phyloP scores from a whole-genome alignment of 2,797 vertebrate genomes.

The Heterohyrax brucei region DNA sequence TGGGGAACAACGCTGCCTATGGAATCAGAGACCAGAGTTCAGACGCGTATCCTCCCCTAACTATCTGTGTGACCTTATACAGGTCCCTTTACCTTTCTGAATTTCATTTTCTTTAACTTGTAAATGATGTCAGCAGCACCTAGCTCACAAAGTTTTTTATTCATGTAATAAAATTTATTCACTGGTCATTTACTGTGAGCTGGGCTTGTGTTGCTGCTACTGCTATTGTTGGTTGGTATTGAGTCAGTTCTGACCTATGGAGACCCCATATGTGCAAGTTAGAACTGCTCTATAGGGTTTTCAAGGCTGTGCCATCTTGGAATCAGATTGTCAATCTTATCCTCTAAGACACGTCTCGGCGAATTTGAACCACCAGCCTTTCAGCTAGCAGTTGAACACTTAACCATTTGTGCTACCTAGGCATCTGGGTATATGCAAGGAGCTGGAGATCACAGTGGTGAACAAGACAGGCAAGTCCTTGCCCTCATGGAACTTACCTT shows the following conservation, averaged over 20 bases:
- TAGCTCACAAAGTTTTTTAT: neutral
- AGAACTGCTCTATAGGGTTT: neutral
- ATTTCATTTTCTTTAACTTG: neutral
- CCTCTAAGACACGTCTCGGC: neutral
- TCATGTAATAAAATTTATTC: neutral
- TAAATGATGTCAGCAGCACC: neutral
- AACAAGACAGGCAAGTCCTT: neutral
- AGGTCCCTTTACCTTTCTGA: neutral
- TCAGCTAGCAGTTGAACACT: neutral
- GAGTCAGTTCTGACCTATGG: neutral
- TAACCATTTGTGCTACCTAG: neutral
- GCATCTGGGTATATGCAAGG: neutral
- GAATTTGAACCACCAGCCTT: neutral
- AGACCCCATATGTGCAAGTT: neutral
- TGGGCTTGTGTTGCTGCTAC: neutral
- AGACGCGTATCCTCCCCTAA: neutral
- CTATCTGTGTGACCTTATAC: neutral
- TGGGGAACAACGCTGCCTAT: neutral
- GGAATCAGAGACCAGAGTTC: neutral
- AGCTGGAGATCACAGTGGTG: neutral
- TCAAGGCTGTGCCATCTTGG: neutral
- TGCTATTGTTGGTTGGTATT: neutral
- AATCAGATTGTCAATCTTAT: neutral
- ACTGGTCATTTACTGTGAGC: neutral
- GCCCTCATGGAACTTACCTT: neutral